Conservation (phyloP, 1,140 invertebrate species). For the Drosophila aff. region DNA sequence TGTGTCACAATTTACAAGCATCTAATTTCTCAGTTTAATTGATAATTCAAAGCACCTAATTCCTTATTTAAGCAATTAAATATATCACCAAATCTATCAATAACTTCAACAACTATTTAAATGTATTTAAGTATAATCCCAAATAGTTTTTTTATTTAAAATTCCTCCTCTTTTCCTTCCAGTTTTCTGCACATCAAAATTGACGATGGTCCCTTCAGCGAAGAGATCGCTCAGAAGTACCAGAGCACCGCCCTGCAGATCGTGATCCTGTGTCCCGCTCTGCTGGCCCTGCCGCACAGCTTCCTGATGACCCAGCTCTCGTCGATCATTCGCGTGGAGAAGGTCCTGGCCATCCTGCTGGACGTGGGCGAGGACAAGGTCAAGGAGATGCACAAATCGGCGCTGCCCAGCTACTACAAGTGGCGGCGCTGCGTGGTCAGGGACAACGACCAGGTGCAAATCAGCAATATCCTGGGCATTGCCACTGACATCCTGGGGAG, state of each 20-base stretch:
- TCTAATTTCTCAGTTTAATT: neutral
- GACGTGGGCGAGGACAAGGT: constrained; percentile 89
- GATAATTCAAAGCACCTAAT: neutral
- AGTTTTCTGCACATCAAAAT: constrained; percentile 90
- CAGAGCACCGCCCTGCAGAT: constrained; percentile 90
- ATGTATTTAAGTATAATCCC: neutral
- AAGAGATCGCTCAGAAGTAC: constrained; percentile 86
- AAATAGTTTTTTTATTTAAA: neutral
- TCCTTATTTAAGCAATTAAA: neutral
- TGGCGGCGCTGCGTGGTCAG: constrained; percentile 92
- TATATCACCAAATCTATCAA: neutral
- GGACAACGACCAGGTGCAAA: constrained; percentile 92
- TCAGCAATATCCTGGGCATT: constrained; percentile 91
- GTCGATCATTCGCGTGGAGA: constrained; percentile 88
- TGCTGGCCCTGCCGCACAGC: constrained; percentile 88
- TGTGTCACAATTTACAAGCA: neutral
- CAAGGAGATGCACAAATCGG: constrained; percentile 87
- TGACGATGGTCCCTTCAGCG: constrained; percentile 88
- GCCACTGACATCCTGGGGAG: constrained; percentile 91
- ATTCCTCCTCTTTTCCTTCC: constrained; percentile 54
- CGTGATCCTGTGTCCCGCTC: constrained; percentile 91
- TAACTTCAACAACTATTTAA: neutral
- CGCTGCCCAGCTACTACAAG: constrained; percentile 89
- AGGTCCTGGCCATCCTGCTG: constrained; percentile 91
- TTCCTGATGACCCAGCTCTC: constrained; percentile 86